These are phyloP conservation scores for Taphrorychus bicolor DNA, from an alignment of 2,888 invertebrate genomes.

Conservation along the genomic window DNA sequence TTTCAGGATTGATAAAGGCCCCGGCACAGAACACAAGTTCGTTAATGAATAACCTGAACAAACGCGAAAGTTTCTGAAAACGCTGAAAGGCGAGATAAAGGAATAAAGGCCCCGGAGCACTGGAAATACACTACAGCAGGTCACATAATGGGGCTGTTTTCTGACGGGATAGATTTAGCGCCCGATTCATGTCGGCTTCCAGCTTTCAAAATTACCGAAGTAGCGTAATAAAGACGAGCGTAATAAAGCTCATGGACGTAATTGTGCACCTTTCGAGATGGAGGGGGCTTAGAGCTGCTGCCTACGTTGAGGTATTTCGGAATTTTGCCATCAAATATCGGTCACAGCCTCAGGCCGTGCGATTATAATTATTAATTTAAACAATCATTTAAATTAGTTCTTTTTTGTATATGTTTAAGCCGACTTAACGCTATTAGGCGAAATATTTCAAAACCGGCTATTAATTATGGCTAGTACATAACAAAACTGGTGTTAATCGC, in stretches of 20 bases:
- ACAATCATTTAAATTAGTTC: constrained; percentile 11
- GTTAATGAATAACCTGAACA: constrained; percentile 60
- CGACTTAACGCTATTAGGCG: constrained; percentile 21
- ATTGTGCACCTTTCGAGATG: constrained; percentile 31
- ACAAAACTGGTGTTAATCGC: constrained; percentile 35
- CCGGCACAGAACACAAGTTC: constrained; percentile 54
- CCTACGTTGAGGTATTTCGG: no score
- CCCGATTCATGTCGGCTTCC: constrained; percentile 48
- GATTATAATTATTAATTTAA: constrained; percentile 4
- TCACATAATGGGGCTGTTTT: constrained; percentile 55
- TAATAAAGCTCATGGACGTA: constrained; percentile 48
- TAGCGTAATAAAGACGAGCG: constrained; percentile 49
- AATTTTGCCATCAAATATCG: no score
- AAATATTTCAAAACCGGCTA: constrained; percentile 31
- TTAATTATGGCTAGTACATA: constrained; percentile 38
- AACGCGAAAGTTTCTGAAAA: constrained; percentile 58
- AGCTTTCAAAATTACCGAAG: constrained; percentile 55
- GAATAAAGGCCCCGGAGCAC: constrained; percentile 57
- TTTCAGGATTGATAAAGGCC: constrained; percentile 57
- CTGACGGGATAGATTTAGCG: constrained; percentile 53
- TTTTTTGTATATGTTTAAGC: constrained; percentile 7
- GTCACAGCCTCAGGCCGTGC: neutral
- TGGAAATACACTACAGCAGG: constrained; percentile 55
- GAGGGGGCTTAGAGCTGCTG: no score
- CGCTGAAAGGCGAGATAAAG: constrained; percentile 61